Percentiles rank a stretch among this genome's conserved stretches.
These are phyloP conservation scores for Drosophila mayri DNA, from an alignment of 1,140 invertebrate genomes.

Conservation along the genomic window DNA sequence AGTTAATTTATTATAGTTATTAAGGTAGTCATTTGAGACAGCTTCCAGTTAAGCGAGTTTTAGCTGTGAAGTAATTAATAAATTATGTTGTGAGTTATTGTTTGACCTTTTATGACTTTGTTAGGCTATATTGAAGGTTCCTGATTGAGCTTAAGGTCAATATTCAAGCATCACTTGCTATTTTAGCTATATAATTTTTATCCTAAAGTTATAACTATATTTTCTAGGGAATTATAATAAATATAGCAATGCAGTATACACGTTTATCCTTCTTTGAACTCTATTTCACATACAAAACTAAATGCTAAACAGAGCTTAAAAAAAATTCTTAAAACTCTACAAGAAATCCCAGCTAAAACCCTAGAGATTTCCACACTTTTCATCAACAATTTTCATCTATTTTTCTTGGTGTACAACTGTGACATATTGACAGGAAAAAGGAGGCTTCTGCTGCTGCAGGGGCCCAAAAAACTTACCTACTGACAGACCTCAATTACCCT, in stretches of 20 bases:
- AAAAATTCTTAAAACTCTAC: not conserved
- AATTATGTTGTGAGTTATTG: too few species aligned
- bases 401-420: slow-evolving; percentile 2
- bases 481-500: slow-evolving; percentile 61
- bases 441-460: slow-evolving; percentile 40
- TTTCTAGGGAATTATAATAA: not conserved
- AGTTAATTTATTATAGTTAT: not conserved
- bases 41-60: not conserved
- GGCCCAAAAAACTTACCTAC: slow-evolving; percentile 25
- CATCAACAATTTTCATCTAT: not conserved
- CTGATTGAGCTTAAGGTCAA: not conserved
- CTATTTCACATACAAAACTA: not conserved
- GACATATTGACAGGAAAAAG: slow-evolving; percentile 31
- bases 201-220: not conserved
- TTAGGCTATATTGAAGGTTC: slow-evolving; percentile 2
- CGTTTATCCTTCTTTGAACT: not conserved
- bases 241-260: not conserved
- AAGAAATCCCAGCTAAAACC: not conserved
- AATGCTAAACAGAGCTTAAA: not conserved
- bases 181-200: not conserved
- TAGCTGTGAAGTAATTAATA: slow-evolving; percentile 9
- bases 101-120: not conserved
- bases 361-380: not conserved
- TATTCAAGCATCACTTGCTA: not conserved
- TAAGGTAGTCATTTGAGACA: not conserved